Base-by-base conservation (phyloP, 2,797 vertebrate species). In the Sciurus vulgaris region DNA sequence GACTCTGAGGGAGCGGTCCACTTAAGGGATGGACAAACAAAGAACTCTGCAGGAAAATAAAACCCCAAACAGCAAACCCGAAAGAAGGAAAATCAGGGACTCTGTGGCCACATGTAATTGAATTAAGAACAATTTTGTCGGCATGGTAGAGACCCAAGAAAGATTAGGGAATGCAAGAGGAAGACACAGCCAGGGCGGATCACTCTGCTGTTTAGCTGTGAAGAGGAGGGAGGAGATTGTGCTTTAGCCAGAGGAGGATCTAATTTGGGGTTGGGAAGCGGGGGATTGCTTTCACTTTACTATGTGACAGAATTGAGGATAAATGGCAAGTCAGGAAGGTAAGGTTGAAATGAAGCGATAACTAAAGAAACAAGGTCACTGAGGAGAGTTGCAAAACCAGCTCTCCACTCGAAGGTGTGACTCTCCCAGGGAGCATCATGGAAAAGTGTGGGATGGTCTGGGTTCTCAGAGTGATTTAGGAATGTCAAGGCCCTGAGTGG, bases 401-500 rank as follows among this genome's bases (percentile, higher is more conserved):
- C 17, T 77, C 26, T 74, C 35, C 7, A 11, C 5, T 3, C 0
- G 9, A 47, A n/a, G 33, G 6, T 33, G 9, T 0, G 1, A 9
- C 28, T 28, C 11, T 78, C 49, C 24, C 18, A 10, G 12, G 78
- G 47, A 61, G 38, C 14, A 26, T 28, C 86, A 59, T 85, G 74
- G 61, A 86, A 73, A 41, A 11, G 26, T 18, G 13, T 67, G 18
- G 18, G 24, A 59, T 17, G 4, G 0, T 82, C 47, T 38, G 28
- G 26, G 24, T 74, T 44, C 26, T 89, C 54, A 49, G 3, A 7
- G 49, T 41, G 87, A 47, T 56, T 89, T 28, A 10, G 10, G 6
- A 8, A 1, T 77, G 5, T 51, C 51, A 49, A 74, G 35, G 14
- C 14, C 35, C 24, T 10, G 28, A 47, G 38, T 70, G 38, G 8